A percentile compares a stretch with the other conserved stretches of the same genome.
These are phyloP conservation scores for Mimumesa dahlbomi DNA, from an alignment of 2,888 invertebrate genomes.

Conservation along the genomic window DNA sequence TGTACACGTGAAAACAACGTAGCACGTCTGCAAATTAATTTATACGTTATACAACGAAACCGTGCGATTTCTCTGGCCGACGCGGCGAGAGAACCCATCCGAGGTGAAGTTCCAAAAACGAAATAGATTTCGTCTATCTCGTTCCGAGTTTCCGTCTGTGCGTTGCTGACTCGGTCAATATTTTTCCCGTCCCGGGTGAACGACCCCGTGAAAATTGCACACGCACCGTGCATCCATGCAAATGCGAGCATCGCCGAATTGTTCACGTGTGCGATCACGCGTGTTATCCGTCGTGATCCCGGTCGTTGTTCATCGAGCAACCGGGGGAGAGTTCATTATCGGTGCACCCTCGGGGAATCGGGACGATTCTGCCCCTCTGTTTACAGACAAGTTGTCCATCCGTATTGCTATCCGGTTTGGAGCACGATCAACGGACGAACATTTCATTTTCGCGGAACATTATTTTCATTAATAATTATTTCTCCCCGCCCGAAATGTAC, in stretches of 20 bases:
- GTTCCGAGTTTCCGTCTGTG: neutral
- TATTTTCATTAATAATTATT: no score
- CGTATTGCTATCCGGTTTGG: neutral
- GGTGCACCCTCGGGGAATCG: conserved; percentile 20
- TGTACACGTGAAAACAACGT: no score
- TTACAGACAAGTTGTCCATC: neutral
- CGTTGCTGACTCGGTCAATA: conserved; percentile 19
- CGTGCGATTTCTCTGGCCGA: no score
- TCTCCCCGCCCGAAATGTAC: no score
- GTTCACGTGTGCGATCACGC: conserved; percentile 34
- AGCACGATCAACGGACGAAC: no score
- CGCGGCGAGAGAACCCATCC: no score
- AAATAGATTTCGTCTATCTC: neutral
- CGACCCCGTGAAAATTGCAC: conserved; percentile 21
- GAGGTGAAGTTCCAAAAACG: no score
- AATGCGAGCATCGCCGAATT: conserved; percentile 14
- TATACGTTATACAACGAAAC: no score
- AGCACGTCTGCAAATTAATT: no score
- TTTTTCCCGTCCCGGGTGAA: conserved; percentile 30
- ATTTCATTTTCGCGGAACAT: no score
- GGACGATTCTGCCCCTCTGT: no score
- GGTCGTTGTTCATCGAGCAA: conserved; percentile 11
- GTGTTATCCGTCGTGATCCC: conserved; percentile 15
- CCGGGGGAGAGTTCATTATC: conserved; percentile 42
- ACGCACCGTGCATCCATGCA: neutral